Evolutionary conservation across 2,888 invertebrate genomes (phyloP), one percentile per base, ranked within the genome.

Genomic region (Pristionchus mayeri): DNA sequence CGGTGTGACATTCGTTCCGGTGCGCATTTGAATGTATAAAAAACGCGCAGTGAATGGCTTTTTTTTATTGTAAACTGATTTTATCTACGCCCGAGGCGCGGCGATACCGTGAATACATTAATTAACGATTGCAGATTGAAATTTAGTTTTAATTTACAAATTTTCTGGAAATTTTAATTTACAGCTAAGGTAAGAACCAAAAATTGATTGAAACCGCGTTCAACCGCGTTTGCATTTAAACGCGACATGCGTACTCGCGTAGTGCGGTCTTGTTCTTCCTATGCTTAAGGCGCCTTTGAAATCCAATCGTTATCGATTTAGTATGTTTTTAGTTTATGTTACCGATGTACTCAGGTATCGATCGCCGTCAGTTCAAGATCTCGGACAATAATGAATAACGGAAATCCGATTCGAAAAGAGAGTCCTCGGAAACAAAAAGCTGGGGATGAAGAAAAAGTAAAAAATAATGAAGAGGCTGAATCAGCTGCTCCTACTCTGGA

Each of bases 291-390:
- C n/a, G n/a, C n/a, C 48, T 40, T 18, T 44, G 11, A n/a, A n/a
- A 75, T 75, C 24, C 21, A 37, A 13, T 48, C 18, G 13, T 76
- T 76, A 48, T 76, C 50, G 76, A 76, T 63, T 63, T 63, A 30
- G 6, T 27, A 27, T 27, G 3, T 18, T 76, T 30, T 18, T 11
- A 16, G 48, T n/a, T 76, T 44, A 30, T 24, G 6, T 76, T 3
- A 21, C 16, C 13, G 27, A 76, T 76, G 48, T 18, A 24, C 27
- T 76, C 16, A 44, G 48, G 76, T 27, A 48, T 40, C 48, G 0
- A 16, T 24, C 16, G 44, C 27, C 76, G 21, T 4, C 27, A 16
- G 24, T 76, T 48, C 27, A 21, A 76, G 9, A 18, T 21, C 24
- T 48, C 50, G 21, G 48, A 37, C 30, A 76, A 44, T 4, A 76